A percentile compares a stretch with the other conserved stretches of the same genome.
phyloP scores from a whole-genome alignment of 2,888 invertebrate species.

The Cyclophora punctaria region DNA sequence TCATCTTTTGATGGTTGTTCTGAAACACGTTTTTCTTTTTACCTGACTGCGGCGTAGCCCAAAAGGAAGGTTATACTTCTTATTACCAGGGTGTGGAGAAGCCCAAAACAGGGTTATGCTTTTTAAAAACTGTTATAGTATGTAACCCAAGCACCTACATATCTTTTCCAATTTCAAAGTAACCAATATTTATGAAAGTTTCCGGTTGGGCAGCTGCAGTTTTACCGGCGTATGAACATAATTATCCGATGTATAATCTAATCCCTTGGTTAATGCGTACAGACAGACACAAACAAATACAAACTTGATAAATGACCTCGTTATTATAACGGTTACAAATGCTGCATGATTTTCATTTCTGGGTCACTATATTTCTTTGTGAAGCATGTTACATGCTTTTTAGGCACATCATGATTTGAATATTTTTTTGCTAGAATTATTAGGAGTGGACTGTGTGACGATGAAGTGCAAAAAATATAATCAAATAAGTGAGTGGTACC shows the following conservation, averaged over 20 bases:
- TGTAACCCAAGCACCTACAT: no score
- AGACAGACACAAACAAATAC: conserved; percentile 62
- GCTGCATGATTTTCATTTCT: conserved; percentile 69
- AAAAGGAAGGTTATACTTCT: no score
- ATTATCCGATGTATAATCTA: conserved; percentile 2
- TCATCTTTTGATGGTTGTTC: conserved; percentile 1
- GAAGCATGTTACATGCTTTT: conserved; percentile 59
- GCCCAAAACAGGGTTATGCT: no score
- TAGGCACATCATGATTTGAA: conserved; percentile 44
- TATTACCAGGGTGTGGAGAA: no score
- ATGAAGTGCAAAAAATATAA: not conserved
- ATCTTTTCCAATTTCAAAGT: no score
- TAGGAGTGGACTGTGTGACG: conserved; percentile 7
- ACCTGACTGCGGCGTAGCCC: no score
- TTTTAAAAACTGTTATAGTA: no score
- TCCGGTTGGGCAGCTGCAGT: no score
- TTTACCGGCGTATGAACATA: no score
- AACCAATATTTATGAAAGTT: not conserved
- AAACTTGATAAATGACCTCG: conserved; percentile 69
- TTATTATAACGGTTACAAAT: conserved; percentile 68
- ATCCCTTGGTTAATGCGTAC: conserved; percentile 44
- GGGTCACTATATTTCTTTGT: conserved; percentile 61
- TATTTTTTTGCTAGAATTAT: conserved; percentile 28
- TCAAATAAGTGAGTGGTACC: not conserved
- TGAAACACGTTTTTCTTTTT: no score